Evolutionary conservation across 2,888 invertebrate genomes (phyloP), one percentile per base, ranked within the genome.

Genomic region (Agrotis puta): DNA sequence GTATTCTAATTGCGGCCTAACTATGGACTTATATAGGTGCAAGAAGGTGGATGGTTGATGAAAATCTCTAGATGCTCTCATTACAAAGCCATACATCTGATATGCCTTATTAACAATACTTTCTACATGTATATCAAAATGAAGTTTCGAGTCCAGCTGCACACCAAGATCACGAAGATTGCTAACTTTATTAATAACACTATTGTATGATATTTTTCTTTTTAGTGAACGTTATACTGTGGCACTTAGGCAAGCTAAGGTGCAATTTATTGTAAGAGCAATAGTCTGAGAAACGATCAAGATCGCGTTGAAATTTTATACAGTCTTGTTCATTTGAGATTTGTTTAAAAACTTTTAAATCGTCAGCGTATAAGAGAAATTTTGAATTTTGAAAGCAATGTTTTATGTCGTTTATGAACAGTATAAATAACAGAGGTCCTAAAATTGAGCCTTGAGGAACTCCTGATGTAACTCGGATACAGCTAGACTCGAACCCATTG

Each of bases 181-280:
- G 13, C 20, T 20, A 20, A 51, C 50, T 22, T 51, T 51, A 5
- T 51, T 50, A 50, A 50, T 50, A 18, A 50, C 48, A 20, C 48
- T 50, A 50, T 50, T 20, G 20, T 51, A 51, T 51, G 50, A 22
- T 51, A 13, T 51, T 51, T 51, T 51, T 51, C 11, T 51, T 51
- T 20, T 51, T 50, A n/a, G n/a, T n/a, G n/a, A n/a, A n/a, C n/a
- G n/a, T n/a, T n/a, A n/a, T n/a, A n/a, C n/a, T n/a, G n/a, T n/a
- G n/a, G n/a, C n/a, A n/a, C n/a, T n/a, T n/a, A n/a, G 50, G 50
- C 20, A 20, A 50, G 48, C 48, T 50, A 50, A 20, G n/a, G 48
- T 20, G n/a, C n/a, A n/a, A n/a, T n/a, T n/a, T n/a, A n/a, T n/a
- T 4, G 18, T 39, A 39, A 39, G 39, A 39, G 9, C 39, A 39